Conservation (phyloP, 2,113 vertebrate genomes). For the Ranitomeya variabilis region DNA sequence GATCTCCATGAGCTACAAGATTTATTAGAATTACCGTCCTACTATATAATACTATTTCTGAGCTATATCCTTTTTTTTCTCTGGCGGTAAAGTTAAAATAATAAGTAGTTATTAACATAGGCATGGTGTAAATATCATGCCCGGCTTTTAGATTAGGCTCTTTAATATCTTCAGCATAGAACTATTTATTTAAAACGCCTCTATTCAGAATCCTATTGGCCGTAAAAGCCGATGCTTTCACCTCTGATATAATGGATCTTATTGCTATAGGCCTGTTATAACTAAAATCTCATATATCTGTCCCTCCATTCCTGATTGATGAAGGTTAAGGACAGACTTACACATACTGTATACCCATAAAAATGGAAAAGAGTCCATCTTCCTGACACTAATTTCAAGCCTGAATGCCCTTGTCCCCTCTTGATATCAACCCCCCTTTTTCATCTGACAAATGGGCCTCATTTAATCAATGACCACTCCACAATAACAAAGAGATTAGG, state of each 20-base stretch:
- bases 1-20: neutral
- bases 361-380: conserved; percentile 56
- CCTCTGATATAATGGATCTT: conserved; percentile 45
- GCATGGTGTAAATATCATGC: neutral
- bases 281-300: conserved; percentile 54
- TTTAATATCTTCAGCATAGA: neutral
- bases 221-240: neutral
- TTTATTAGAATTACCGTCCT: neutral
- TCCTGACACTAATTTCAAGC: conserved; percentile 59
- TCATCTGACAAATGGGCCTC: conserved; percentile 36
- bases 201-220: conserved; percentile 20
- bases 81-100: neutral
- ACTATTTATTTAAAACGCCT: conserved; percentile 5
- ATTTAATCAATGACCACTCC: conserved; percentile 56
- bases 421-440: conserved; percentile 40
- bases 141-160: too few species aligned
- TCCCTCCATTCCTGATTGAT: conserved; percentile 50
- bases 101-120: too few species aligned
- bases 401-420: conserved; percentile 45
- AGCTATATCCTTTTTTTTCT: neutral
- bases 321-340: conserved; percentile 50
- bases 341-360: conserved; percentile 45
- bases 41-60: neutral
- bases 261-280: conserved; percentile 44
- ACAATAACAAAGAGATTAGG: conserved; percentile 55